phyloP scores from a whole-genome alignment of 1,140 invertebrate species.

The Brachionus angularis region DNA sequence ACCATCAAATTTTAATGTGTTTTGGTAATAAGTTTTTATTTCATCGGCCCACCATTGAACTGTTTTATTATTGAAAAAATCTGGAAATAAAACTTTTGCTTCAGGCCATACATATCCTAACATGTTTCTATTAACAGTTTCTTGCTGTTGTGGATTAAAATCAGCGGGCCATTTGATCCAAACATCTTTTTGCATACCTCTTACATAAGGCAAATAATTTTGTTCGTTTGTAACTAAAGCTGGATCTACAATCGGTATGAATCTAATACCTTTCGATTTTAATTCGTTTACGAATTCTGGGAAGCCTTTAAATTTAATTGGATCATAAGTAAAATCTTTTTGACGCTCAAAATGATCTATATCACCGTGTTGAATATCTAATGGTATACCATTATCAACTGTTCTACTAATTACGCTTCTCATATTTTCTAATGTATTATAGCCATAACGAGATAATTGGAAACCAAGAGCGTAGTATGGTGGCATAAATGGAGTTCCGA shows the following conservation, averaged over 20 bases:
- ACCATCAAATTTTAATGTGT: conserved; percentile 69
- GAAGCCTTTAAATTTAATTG: conserved; percentile 51
- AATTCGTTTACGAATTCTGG: conserved; percentile 55
- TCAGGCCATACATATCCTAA: conserved; percentile 68
- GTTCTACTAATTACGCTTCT: conserved; percentile 23
- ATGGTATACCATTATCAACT: conserved; percentile 14
- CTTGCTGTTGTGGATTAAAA: conserved; percentile 45
- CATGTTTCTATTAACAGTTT: conserved; percentile 43
- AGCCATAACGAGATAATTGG: conserved; percentile 59
- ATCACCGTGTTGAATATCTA: conserved; percentile 56
- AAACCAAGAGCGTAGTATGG: conserved; percentile 61
- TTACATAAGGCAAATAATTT: conserved; percentile 50
- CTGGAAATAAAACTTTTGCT: conserved; percentile 70
- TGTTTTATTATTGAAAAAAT: conserved; percentile 75
- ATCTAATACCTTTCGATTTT: conserved; percentile 52
- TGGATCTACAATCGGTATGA: conserved; percentile 56
- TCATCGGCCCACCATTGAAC: conserved; percentile 71
- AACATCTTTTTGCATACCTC: conserved; percentile 47
- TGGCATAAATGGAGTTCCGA: conserved; percentile 59
- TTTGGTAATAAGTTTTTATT: conserved; percentile 65
- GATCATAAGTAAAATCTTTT: conserved; percentile 58
- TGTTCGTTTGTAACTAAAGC: conserved; percentile 50
- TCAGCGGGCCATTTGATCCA: conserved; percentile 51
- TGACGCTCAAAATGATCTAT: conserved; percentile 58
- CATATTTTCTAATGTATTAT: conserved; percentile 50